Conservation (phyloP, 2,113 vertebrate genomes). For the Takifugu flavidus region DNA sequence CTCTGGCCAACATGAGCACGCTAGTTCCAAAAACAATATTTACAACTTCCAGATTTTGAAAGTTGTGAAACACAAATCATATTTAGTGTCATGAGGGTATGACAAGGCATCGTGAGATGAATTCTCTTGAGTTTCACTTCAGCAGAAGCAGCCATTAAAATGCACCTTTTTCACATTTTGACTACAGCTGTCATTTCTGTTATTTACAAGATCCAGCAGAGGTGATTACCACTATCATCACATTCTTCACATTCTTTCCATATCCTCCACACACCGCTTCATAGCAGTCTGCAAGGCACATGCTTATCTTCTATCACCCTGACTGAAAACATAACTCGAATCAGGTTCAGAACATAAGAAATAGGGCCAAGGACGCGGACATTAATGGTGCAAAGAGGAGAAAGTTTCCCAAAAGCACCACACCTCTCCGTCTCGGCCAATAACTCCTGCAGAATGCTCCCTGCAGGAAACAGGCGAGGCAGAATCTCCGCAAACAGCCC, state of each 20-base stretch:
- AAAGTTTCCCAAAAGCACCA: slow-evolving; percentile 50
- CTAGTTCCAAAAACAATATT: neutral
- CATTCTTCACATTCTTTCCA: slow-evolving; percentile 15
- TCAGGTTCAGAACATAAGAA: slow-evolving; percentile 19
- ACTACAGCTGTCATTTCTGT: slow-evolving; percentile 18
- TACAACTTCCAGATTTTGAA: neutral
- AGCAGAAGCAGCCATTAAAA: slow-evolving; percentile 12
- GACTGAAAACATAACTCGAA: slow-evolving; percentile 20
- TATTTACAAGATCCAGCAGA: slow-evolving; percentile 25
- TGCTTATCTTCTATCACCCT: slow-evolving; percentile 34
- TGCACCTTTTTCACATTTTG: slow-evolving; percentile 1
- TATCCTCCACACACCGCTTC: slow-evolving; percentile 32
- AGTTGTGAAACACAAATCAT: slow-evolving; percentile 10
- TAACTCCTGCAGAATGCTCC: slow-evolving; percentile 19
- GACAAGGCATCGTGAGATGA: slow-evolving; percentile 2
- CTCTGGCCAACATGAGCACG: slow-evolving; percentile 9
- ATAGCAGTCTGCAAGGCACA: slow-evolving; percentile 30
- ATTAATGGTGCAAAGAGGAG: slow-evolving; percentile 44
- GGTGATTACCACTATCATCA: slow-evolving; percentile 15
- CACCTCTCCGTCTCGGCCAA: slow-evolving; percentile 43
- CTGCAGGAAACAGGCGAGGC: slow-evolving; percentile 58
- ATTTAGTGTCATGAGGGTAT: slow-evolving; percentile 24
- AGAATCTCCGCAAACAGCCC: slow-evolving; percentile 55
- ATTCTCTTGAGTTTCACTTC: slow-evolving; percentile 33
- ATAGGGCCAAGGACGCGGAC: slow-evolving; percentile 43